Percentiles rank a stretch among this genome's conserved stretches.
phyloP scores from a whole-genome alignment of 1,140 invertebrate genomes.

The Phthorimaea operculella region DNA sequence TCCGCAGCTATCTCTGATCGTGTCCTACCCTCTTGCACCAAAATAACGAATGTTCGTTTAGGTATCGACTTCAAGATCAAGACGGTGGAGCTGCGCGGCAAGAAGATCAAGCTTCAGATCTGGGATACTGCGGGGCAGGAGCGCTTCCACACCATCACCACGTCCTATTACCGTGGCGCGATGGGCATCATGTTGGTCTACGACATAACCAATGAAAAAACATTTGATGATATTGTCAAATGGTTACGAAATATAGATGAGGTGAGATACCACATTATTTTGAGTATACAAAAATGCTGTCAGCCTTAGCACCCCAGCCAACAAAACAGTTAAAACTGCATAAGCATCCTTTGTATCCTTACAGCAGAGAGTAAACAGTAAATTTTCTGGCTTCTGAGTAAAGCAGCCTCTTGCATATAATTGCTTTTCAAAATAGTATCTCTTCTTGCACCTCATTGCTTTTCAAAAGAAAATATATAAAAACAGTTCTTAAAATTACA shows the following conservation, averaged over 20 bases:
- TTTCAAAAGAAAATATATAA: no score
- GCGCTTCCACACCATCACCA: conserved; percentile 97
- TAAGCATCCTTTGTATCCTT: no score
- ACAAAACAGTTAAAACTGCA: no score
- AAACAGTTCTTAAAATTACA: no score
- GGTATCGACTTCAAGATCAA: conserved; percentile 99
- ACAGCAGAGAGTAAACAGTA: no score
- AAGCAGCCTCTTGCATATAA: no score
- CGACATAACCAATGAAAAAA: conserved; percentile 98
- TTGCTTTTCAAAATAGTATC: no score
- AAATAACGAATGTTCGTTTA: conserved; percentile 43
- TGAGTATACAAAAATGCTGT: no score
- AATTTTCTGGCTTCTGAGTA: no score
- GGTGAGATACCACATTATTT: conserved; percentile 60
- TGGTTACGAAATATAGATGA: conserved; percentile 99
- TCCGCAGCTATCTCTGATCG: neutral
- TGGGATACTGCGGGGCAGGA: conserved; percentile 98
- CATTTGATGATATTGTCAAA: conserved; percentile 98
- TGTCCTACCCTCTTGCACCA: neutral
- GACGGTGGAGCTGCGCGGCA: conserved; percentile 97
- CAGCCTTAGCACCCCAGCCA: no score
- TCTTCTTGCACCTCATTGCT: no score
- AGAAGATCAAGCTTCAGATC: conserved; percentile 98
- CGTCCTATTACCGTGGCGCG: conserved; percentile 97
- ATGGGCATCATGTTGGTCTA: conserved; percentile 99